phyloP scores from a whole-genome alignment of 2,888 invertebrate genomes.

The Drosophila meridiana region DNA sequence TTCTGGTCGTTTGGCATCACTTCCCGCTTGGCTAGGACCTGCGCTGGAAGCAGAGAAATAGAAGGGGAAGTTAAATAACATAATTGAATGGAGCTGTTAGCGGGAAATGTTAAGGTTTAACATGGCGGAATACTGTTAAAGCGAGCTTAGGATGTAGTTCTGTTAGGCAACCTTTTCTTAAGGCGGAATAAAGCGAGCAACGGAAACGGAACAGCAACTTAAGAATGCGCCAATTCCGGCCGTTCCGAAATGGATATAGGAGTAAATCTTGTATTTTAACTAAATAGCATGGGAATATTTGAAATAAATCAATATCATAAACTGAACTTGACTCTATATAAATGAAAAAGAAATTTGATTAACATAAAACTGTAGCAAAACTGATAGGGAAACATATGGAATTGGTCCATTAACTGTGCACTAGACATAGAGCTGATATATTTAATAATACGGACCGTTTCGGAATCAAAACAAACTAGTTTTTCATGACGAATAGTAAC shows the following conservation, averaged over 20 bases:
- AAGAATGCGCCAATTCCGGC: too few species aligned
- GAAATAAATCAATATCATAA: too few species aligned
- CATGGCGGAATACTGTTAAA: not conserved
- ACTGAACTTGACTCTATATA: too few species aligned
- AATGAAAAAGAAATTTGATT: too few species aligned
- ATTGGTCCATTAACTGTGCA: not conserved
- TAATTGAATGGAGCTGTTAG: conserved; percentile 5
- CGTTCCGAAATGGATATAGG: too few species aligned
- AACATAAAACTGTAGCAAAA: not conserved
- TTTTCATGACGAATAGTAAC: not conserved
- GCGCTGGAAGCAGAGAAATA: conserved; percentile 69
- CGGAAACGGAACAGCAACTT: too few species aligned
- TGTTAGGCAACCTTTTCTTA: too few species aligned
- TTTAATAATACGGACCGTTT: too few species aligned
- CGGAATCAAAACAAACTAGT: not conserved
- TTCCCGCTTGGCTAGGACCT: conserved; percentile 52
- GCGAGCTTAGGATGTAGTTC: not conserved
- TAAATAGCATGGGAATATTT: too few species aligned
- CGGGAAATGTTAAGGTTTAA: not conserved
- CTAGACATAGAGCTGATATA: too few species aligned
- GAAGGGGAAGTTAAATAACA: not conserved
- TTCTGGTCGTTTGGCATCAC: not conserved
- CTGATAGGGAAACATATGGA: not conserved
- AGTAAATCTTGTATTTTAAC: too few species aligned
- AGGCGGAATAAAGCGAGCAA: too few species aligned